A percentile compares a stretch with the other conserved stretches of the same genome.
phyloP scores from a whole-genome alignment of 37 sponge, comb jelly and placozoan species.

The Geodia barretti region DNA sequence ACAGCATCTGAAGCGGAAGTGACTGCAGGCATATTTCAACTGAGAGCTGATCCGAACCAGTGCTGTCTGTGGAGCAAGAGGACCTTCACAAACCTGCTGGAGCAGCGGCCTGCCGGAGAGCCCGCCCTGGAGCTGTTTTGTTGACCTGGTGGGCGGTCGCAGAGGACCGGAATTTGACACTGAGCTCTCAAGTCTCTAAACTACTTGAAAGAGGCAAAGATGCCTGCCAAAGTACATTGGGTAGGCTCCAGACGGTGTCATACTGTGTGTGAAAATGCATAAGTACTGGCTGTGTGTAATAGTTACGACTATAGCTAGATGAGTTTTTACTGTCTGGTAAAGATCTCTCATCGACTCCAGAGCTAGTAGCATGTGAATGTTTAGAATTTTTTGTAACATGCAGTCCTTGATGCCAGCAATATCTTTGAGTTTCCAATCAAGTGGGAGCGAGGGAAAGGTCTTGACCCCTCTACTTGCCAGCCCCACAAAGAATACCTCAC shows the following conservation, averaged over 20 bases:
- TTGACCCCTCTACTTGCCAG: slow-evolving; percentile 45
- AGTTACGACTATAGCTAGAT: no score
- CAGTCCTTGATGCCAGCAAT: slow-evolving; percentile 59
- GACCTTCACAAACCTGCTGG: slow-evolving; percentile 60
- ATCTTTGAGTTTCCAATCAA: slow-evolving; percentile 69
- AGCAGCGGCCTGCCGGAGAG: slow-evolving; percentile 49
- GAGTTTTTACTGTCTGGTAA: no score
- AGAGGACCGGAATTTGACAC: slow-evolving; percentile 67
- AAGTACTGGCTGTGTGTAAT: no score
- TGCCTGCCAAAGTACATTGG: slow-evolving; percentile 83
- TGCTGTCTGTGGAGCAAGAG: slow-evolving; percentile 81
- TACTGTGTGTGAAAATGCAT: no score
- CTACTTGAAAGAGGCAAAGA: slow-evolving; percentile 73
- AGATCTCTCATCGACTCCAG: no score
- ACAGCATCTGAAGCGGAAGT: slow-evolving; percentile 76
- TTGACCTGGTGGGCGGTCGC: slow-evolving; percentile 46
- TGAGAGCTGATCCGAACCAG: slow-evolving; percentile 53
- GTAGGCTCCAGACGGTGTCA: no score
- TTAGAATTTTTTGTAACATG: no score
- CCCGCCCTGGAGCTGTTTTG: slow-evolving; percentile 22
- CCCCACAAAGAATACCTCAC: slow-evolving; percentile 53
- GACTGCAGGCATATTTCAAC: slow-evolving; percentile 62
- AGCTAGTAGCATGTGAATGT: no score
- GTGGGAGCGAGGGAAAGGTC: slow-evolving; percentile 65
- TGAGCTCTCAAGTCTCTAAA: slow-evolving; percentile 54